Base-by-base conservation (phyloP, 1,140 invertebrate genomes). In the Cydia fagiglandana region DNA sequence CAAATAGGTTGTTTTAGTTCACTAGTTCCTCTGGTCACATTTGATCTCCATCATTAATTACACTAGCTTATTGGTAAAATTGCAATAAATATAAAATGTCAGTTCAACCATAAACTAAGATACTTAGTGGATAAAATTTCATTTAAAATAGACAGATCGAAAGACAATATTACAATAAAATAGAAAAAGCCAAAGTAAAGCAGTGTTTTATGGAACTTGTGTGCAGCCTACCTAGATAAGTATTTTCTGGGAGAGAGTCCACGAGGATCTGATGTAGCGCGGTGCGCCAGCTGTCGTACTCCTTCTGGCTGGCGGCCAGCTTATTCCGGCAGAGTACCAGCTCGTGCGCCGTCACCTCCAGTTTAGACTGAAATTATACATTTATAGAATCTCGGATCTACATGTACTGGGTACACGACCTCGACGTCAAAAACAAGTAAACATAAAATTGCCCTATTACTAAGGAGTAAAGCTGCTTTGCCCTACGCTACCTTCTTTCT, bases 271-370 rank as follows among this genome's bases (percentile, higher is more conserved):
- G 91, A 66, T 90, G 85, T 0, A 91, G 82, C 1, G 88, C 85
- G 0, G 82, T 81, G 13, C 87, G 80, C 85, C 85, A 90, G 53
- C 84, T 84, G 4, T 92, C 90, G 66, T 85, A 86, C 13, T 92
- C 89, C 38, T 88, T 86, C 68, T 91, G 88, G 45, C 76, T 81
- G 13, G 84, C 74, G 0, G 84, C 47, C 20, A 91, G 73, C 77
- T 91, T 92, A 24, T 85, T 90, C 1, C 91, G 84, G 75, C 85
- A 89, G 0, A 89, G 79, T 1, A 91, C 91, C 15, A 93, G 75
- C 73, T 93, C 93, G 15, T 91, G 90, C 0, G 92, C 92, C 1
- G 92, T 93, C 17, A 86, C 77, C 78, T 93, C 89, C 61, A 93
- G 80, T 80, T 93, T 93, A 12, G 89, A 86, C 93, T 93, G 81